A percentile compares a stretch with the other conserved stretches of the same genome.
Evolutionary conservation across 2,888 invertebrate species (phyloP).

Genomic region (Dynastes hyllus): DNA sequence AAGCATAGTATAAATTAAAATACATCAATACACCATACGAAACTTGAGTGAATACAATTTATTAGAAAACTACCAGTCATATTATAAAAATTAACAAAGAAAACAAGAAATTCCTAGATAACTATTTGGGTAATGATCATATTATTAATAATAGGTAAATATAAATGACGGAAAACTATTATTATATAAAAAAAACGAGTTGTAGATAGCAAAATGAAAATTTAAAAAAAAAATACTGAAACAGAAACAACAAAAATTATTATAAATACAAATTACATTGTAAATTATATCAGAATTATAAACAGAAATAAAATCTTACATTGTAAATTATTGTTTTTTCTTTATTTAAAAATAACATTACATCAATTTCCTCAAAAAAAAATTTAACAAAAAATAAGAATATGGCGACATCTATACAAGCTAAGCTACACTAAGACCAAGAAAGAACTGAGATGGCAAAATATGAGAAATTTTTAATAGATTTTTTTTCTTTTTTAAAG

Average conservation of each 20-base stretch:
- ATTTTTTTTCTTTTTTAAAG: no score
- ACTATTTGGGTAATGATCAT: slow-evolving; percentile 19
- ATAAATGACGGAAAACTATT: slow-evolving; percentile 3
- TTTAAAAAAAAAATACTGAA: not conserved
- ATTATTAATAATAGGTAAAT: not conserved
- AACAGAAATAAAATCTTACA: slow-evolving; percentile 46
- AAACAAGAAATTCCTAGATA: not conserved
- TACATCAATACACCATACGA: slow-evolving; percentile 12
- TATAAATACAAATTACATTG: slow-evolving; percentile 32
- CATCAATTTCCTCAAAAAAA: no score
- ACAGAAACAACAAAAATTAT: slow-evolving; percentile 19
- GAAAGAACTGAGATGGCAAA: no score
- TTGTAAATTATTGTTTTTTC: slow-evolving; percentile 27
- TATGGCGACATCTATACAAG: no score
- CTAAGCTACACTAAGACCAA: no score
- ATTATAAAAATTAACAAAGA: not conserved
- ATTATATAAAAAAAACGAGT: slow-evolving; percentile 14
- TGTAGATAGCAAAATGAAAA: slow-evolving; percentile 28
- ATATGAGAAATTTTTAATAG: no score
- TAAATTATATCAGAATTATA: slow-evolving; percentile 48
- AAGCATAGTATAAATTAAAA: not conserved
- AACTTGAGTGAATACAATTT: slow-evolving; percentile 6
- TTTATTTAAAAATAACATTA: not conserved
- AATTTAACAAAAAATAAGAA: no score
- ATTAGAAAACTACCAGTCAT: slow-evolving; percentile 3